phyloP scores from a whole-genome alignment of 1,140 invertebrate species.

The Dendroctonus ponderosae region DNA sequence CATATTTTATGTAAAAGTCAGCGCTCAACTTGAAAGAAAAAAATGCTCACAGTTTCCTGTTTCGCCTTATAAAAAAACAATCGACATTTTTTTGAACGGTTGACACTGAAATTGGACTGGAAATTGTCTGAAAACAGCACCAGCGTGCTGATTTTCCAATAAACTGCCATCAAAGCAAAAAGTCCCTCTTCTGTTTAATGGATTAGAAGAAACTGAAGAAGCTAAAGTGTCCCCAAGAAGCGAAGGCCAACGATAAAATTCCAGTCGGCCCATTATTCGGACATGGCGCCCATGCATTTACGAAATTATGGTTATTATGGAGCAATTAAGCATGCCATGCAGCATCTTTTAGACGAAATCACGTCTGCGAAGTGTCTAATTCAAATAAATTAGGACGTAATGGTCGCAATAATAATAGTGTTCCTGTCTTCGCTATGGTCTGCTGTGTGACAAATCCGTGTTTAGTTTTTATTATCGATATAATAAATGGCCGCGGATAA shows the following conservation, averaged over 20 bases:
- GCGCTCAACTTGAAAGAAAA: too few relatives aligned
- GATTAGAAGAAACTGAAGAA: not conserved
- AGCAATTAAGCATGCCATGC: slow-evolving; percentile 31
- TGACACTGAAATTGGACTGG: too few relatives aligned
- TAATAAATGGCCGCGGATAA: too few relatives aligned
- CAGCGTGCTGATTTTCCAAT: too few relatives aligned
- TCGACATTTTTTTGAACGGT: not conserved
- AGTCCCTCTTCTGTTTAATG: too few relatives aligned
- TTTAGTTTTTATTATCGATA: too few relatives aligned
- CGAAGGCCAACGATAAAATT: slow-evolving; percentile 43
- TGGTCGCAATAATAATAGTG: slow-evolving; percentile 10
- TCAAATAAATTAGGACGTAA: slow-evolving; percentile 29
- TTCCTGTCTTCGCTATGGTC: not conserved
- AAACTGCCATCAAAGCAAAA: too few relatives aligned
- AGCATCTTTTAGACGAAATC: slow-evolving; percentile 30
- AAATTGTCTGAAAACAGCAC: too few relatives aligned
- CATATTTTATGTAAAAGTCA: slow-evolving; percentile 4
- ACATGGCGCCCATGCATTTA: slow-evolving; percentile 41
- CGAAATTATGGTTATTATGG: slow-evolving; percentile 42
- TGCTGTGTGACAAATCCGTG: too few relatives aligned
- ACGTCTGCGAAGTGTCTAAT: slow-evolving; percentile 31
- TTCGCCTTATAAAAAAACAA: not conserved
- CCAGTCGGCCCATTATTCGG: slow-evolving; percentile 33
- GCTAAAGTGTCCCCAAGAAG: slow-evolving; percentile 15
- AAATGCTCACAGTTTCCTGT: slow-evolving; percentile 7